phyloP scores from a whole-genome alignment of 2,888 invertebrate species.

The Bombylius major region DNA sequence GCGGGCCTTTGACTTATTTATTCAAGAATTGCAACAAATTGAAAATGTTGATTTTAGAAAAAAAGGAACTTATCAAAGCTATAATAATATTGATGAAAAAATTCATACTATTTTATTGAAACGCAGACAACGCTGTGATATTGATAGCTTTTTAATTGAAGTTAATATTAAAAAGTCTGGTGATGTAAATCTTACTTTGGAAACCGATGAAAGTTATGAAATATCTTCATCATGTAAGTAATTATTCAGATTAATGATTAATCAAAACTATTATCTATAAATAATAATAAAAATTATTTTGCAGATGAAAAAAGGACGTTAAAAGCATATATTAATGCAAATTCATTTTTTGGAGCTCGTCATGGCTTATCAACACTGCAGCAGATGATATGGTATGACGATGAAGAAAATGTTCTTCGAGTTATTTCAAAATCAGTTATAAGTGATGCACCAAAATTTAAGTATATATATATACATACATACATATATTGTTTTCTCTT shows the following conservation, averaged over 20 bases:
- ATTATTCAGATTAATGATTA: not conserved
- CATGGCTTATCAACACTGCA: slow-evolving; percentile 66
- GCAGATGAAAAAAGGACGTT: slow-evolving; percentile 33
- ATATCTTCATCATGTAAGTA: slow-evolving; percentile 43
- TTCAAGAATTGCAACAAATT: slow-evolving; percentile 29
- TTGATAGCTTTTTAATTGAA: slow-evolving; percentile 29
- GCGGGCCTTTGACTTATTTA: slow-evolving; percentile 28
- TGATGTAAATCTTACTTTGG: slow-evolving; percentile 46
- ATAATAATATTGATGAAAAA: slow-evolving; percentile 5
- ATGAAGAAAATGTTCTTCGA: slow-evolving; percentile 48
- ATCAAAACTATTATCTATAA: too few relatives aligned
- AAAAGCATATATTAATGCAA: slow-evolving; percentile 49
- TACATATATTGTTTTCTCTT: not conserved
- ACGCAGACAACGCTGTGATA: slow-evolving; percentile 23
- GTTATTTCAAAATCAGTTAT: slow-evolving; percentile 53
- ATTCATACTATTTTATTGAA: slow-evolving; percentile 15
- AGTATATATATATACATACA: slow-evolving; percentile 16
- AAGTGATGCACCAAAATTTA: slow-evolving; percentile 62
- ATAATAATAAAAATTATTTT: not conserved
- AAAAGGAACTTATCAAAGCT: not conserved
- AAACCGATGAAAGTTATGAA: slow-evolving; percentile 64
- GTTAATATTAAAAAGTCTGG: slow-evolving; percentile 44
- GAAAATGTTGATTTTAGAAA: slow-evolving; percentile 24
- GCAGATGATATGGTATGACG: slow-evolving; percentile 72
- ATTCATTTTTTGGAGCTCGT: slow-evolving; percentile 63